These are phyloP conservation scores for Fratercula arctica DNA, from an alignment of 2,797 vertebrate species.

Conservation along the genomic window DNA sequence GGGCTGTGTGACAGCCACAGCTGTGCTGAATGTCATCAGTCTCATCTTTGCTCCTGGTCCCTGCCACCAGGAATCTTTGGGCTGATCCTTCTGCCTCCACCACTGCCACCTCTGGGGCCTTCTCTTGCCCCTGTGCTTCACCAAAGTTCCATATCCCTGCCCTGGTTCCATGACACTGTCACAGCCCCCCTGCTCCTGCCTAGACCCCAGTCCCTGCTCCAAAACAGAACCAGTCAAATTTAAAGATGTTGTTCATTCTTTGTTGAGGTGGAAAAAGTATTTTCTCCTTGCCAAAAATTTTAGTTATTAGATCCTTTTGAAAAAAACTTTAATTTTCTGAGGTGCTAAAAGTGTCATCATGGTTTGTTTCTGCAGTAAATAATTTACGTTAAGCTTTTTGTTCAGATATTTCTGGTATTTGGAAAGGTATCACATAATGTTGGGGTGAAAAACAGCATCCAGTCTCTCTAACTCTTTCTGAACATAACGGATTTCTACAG, in stretches of 20 bases:
- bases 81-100: not conserved
- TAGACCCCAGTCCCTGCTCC: fast-evolving
- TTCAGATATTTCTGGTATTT: not conserved
- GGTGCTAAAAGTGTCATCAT: fast-evolving
- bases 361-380: not conserved
- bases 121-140: not conserved
- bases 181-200: not conserved
- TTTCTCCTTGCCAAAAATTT: not conserved
- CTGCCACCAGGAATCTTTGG: not conserved
- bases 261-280: not conserved
- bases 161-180: not conserved
- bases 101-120: not conserved
- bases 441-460: fast-evolving
- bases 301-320: not conserved
- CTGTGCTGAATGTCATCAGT: not conserved
- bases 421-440: not conserved
- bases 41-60: fast-evolving
- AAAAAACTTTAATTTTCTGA: not conserved
- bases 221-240: not conserved
- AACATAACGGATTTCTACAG: not conserved
- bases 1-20: not conserved
- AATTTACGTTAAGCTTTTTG: not conserved
- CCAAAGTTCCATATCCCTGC: not conserved
- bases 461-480: not conserved
- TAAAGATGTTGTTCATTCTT: not conserved